These are phyloP conservation scores for Garra rufa DNA, from an alignment of 2,113 vertebrate species.

Conservation along the genomic window DNA sequence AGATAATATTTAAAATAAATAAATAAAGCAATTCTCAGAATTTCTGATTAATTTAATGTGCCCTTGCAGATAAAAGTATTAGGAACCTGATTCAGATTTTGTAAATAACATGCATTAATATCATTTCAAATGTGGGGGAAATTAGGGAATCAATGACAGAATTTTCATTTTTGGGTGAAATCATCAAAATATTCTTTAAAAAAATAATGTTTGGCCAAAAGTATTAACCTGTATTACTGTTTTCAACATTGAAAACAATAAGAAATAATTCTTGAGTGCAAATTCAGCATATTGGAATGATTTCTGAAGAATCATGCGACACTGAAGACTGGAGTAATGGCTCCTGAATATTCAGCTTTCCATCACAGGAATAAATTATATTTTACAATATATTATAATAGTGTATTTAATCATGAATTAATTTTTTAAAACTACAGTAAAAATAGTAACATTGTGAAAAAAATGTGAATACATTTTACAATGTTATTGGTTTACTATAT, in stretches of 20 bases:
- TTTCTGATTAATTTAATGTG: not conserved
- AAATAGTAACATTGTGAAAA: no score
- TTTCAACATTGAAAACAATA: not conserved
- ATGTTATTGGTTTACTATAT: no score
- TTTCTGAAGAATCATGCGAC: not conserved
- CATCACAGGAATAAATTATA: not conserved
- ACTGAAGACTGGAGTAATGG: not conserved
- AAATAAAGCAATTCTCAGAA: no score
- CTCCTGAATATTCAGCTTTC: not conserved
- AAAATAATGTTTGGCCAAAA: not conserved
- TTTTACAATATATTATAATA: not conserved
- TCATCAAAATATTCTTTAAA: not conserved
- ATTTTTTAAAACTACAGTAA: not conserved
- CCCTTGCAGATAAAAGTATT: not conserved
- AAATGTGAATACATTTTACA: no score
- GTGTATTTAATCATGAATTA: not conserved
- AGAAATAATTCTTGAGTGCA: not conserved
- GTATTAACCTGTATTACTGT: not conserved
- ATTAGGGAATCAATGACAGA: no score
- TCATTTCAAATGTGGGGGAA: not conserved
- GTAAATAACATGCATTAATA: not conserved
- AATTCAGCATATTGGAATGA: not conserved
- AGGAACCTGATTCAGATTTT: no score
- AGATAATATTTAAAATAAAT: no score
- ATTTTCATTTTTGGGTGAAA: no score